Conservation (phyloP, 1,140 invertebrate genomes). For the Meteorus sp. region DNA sequence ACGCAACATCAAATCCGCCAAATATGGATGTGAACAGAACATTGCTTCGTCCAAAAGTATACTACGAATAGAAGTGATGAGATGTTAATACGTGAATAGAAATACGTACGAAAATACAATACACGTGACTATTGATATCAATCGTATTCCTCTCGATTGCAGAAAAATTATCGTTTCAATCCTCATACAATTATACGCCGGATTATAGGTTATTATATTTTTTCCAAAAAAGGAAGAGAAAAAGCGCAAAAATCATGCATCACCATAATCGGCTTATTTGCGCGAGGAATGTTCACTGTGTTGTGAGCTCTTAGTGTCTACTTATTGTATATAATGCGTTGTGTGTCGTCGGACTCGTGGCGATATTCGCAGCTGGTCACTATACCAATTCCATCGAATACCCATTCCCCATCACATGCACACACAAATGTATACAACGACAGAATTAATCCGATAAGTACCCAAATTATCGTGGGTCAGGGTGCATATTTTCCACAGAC, state of each 20-base stretch:
- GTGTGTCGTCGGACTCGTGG: slow-evolving; percentile 26
- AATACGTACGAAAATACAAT: no score
- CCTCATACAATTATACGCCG: slow-evolving; percentile 34
- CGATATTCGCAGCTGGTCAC: slow-evolving; percentile 40
- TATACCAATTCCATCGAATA: slow-evolving; percentile 35
- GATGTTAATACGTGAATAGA: background rate
- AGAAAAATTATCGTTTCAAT: slow-evolving; percentile 27
- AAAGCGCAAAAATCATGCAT: slow-evolving; percentile 47
- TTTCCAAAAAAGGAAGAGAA: no score
- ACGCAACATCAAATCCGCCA: no score
- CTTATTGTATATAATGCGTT: no score
- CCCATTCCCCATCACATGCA: slow-evolving; percentile 22
- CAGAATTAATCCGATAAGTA: slow-evolving; percentile 47
- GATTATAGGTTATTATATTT: slow-evolving; percentile 36
- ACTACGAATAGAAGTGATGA: background rate
- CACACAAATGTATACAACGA: no score
- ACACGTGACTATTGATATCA: background rate
- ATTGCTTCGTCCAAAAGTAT: no score
- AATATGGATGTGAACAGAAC: no score
- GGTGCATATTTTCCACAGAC: background rate
- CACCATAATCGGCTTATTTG: slow-evolving; percentile 46
- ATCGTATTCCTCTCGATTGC: slow-evolving; percentile 15
- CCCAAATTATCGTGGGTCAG: slow-evolving; percentile 41
- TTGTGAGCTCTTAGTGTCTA: background rate
- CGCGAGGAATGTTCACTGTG: slow-evolving; percentile 3